phyloP scores from a whole-genome alignment of 2,888 invertebrate species.

The Antheraea assamensis region DNA sequence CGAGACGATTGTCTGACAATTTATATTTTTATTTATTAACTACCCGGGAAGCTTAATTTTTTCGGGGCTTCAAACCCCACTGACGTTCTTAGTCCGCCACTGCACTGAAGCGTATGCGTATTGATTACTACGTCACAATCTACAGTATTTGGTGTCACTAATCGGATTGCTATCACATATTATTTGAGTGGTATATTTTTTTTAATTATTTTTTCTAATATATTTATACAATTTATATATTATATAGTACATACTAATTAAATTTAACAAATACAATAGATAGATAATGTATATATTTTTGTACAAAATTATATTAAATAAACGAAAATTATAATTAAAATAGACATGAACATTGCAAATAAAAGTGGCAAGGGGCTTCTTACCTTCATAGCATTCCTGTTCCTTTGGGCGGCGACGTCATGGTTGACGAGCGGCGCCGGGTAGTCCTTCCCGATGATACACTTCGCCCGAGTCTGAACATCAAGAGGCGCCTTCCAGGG shows the following conservation, averaged over 20 bases:
- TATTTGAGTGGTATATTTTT: background rate
- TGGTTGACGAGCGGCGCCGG: slow-evolving; percentile 86
- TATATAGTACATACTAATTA: background rate
- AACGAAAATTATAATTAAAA: background rate
- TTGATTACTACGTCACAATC: background rate
- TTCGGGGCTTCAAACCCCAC: too few relatives aligned
- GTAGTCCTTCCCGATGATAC: slow-evolving; percentile 86
- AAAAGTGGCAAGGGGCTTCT: slow-evolving; percentile 1
- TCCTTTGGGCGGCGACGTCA: slow-evolving; percentile 73
- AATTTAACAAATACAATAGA: background rate
- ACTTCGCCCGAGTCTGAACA: slow-evolving; percentile 83
- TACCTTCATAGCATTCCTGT: slow-evolving; percentile 78
- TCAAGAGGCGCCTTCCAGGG: slow-evolving; percentile 87
- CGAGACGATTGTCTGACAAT: too few relatives aligned
- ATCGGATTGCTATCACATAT: background rate
- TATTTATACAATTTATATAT: background rate
- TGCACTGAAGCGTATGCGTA: background rate
- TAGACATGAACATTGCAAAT: background rate
- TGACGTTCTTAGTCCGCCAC: background rate
- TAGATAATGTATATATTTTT: background rate
- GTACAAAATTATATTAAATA: background rate
- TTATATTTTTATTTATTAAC: too few relatives aligned
- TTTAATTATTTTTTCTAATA: background rate
- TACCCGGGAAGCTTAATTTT: too few relatives aligned
- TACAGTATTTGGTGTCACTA: slow-evolving; percentile 1